Conservation (phyloP, 2,797 vertebrate genomes). For the Momotus momota region DNA sequence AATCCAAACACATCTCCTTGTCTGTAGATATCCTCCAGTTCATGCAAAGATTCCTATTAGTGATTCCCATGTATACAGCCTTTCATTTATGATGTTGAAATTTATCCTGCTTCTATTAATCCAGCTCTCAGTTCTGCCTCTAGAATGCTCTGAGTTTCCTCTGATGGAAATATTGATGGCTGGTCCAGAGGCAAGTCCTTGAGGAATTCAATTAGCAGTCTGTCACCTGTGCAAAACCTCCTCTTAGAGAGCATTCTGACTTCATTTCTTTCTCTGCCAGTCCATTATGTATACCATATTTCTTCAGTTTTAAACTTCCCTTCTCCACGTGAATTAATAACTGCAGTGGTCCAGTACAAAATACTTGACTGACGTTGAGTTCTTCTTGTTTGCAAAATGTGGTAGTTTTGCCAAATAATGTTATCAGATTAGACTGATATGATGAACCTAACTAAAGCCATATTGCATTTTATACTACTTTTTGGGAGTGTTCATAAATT, state of each 20-base stretch:
- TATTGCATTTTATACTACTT: background rate
- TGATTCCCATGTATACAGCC: background rate
- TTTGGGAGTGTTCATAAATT: background rate
- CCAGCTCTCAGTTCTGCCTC: background rate
- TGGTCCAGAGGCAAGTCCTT: background rate
- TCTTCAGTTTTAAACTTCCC: background rate
- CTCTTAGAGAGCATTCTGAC: background rate
- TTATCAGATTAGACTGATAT: background rate
- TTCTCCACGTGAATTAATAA: background rate
- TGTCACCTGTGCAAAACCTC: background rate
- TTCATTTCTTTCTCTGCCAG: background rate
- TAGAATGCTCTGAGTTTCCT: background rate
- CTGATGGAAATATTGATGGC: background rate
- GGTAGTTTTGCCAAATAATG: background rate
- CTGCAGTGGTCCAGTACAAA: background rate
- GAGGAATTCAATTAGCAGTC: background rate
- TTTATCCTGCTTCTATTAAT: background rate
- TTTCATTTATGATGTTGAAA: background rate
- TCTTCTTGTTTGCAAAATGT: background rate
- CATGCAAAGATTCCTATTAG: background rate
- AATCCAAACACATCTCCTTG: background rate
- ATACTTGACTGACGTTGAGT: background rate
- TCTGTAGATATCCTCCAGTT: background rate
- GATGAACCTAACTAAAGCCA: background rate
- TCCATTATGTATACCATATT: background rate